Evolutionary conservation across 2,113 vertebrate species (phyloP), one percentile per base, ranked within the genome.

Genomic region (Syrrhaptes paradoxus): DNA sequence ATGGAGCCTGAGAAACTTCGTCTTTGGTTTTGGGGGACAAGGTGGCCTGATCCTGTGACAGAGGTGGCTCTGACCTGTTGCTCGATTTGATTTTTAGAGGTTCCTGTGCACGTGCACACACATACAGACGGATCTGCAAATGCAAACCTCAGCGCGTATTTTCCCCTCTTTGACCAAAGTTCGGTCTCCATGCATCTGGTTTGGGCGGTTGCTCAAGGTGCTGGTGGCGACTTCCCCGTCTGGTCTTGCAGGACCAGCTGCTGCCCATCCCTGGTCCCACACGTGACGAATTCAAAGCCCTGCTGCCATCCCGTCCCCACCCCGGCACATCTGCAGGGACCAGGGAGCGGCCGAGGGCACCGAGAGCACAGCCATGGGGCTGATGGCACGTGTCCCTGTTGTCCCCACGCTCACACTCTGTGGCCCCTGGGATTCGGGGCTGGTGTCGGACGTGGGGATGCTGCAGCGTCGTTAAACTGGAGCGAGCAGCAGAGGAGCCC

Each of bases 221-320:
- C 51, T 58, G 68, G 4, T 31, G 28, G 67, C 2, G 7, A 14
- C 34, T 65, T 34, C 49, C 67, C 58, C 5, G 0, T 5, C 63
- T 62, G 82, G 11, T 65, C 85, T 41, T 5, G 26, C 20, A 28
- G 62, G 38, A 59, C 38, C 51, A 49, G 65, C 36, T 82, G 0
- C 34, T 73, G 61, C 68, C 58, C 61, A 25, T 9, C 46, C 63
- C 63, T 9, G 46, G 4, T 49, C 31, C 24, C 2, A 0, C 20
- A 0, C 0, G 0, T 17, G 36, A 62, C 5, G 0, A 4, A 9
- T 1, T 15, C 51, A 21, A 18, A n/a, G 65, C 48, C 62, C 66
- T 16, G 52, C 65, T 74, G 70, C 43, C 62, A 10, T 13, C 83
- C 83, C 3, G 1, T 29, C 86, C 78, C 65, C 51, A 12, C 26